Base-by-base conservation (phyloP, 2,888 invertebrate species). In the Eurytoma adleriae region DNA sequence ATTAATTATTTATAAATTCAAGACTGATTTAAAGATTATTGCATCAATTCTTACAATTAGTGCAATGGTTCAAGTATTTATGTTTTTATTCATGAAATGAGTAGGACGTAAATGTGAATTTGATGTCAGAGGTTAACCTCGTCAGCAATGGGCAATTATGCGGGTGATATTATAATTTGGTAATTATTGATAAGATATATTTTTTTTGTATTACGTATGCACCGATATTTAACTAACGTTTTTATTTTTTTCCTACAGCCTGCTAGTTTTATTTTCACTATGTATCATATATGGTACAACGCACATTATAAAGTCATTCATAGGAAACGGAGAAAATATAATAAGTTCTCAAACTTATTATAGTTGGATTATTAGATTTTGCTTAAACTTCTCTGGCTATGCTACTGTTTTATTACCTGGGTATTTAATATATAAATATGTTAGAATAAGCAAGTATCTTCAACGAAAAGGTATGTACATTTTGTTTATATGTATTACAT, bases 351-450 rank as follows among this genome's bases (percentile, higher is more conserved):
- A 87, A 62, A 91, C 92, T 57, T 91, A 92, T 78, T 94, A 94
- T 85, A 92, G 92, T 79, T 97, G 98, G 98, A 87, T 96, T 20
- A 92, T 96, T 84, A 94, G 95, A 83, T 92, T 98, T 59, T 87
- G 94, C 59, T 92, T 96, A 30, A 98, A 98, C 91, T 92, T 97
- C 76, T 92, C 96, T 20, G 97, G 98, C 16, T 99, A 98, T 90
- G 94, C 95, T 3, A 96, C 97, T n/a, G 93, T 99, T 77, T 92
- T 98, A 88, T 91, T 98, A 79, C 98, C 98, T 1, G 96, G 96
- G 68, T 95, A 94, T 88, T 91, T 98, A 20, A 93, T 97, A 76
- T 96, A 96, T 89, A 95, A 95, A 90, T 97, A 97, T 91, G 93
- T 97, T 30, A 93, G 94, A 83, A 94, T 93, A 87, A 95, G 93